Base-by-base conservation (phyloP, 1,140 invertebrate genomes). In the Uloborus diversus region DNA sequence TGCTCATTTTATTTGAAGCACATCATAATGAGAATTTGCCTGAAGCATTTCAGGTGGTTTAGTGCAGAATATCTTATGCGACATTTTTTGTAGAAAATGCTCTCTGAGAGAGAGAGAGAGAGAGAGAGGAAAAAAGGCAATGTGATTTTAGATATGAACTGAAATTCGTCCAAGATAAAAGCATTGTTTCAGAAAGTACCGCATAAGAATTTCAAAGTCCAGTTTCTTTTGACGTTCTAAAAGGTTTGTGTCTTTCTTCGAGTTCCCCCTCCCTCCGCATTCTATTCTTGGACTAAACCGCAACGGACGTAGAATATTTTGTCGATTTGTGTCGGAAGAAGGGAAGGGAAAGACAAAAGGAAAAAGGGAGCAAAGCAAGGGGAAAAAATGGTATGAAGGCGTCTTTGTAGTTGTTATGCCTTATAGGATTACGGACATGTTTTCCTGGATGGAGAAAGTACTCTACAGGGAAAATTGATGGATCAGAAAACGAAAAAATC, bases 401-500 rank as follows among this genome's bases (percentile, higher is more conserved):
- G 73, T 78, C 73, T 78, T 65, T 78, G 73, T 78, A 66, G 61
- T 78, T 78, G 73, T 65, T 65, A 78, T 65, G 73, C 73, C 73
- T 78, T 78, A 78, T 78, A 62, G 73, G 73, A 78, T 78, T 78
- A 78, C 49, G 28, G 73, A 78, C 73, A 78, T 78, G 73, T 78
- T 78, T 78, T 64, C 62, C 61, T 27, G 62, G 49, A 42, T 23
- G 5, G 13, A 64, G n/a, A 30, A 30, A 65, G 49, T 49, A 65
- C 49, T 66, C 62, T 57, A 32, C 28, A 37, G 59, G 62, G 73
- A 66, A 78, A 78, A 78, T 78, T 78, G 73, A 78, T 78, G 73
- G 73, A 65, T 78, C 61, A 78, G 42, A 27, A 42, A 37, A 11
- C 27, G 14, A 66, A 35, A 53, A 53, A 53, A 2, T 17, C 23